phyloP scores from a whole-genome alignment of 2,113 vertebrate species.

The Siniperca knerii region DNA sequence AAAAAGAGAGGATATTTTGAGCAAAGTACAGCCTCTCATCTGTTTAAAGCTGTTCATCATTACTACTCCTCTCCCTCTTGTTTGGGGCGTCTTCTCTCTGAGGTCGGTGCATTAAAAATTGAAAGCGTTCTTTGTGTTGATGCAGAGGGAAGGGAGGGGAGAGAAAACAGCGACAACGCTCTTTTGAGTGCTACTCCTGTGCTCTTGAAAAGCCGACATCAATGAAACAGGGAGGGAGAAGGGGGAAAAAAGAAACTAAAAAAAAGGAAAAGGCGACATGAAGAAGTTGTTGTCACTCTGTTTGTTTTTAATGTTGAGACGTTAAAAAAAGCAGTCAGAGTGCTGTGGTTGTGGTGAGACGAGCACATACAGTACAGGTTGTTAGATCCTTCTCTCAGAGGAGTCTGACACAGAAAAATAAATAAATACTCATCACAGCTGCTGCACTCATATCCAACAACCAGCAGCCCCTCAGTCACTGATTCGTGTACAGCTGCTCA shows the following conservation, averaged over 20 bases:
- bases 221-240: slow-evolving; percentile 34
- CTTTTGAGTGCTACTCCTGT: slow-evolving; percentile 63
- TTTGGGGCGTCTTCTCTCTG: slow-evolving; percentile 60
- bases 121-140: slow-evolving; percentile 70
- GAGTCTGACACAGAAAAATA: slow-evolving; percentile 49
- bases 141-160: slow-evolving; percentile 27
- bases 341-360: slow-evolving; percentile 47
- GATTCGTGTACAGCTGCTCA: slow-evolving; percentile 17
- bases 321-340: slow-evolving; percentile 59
- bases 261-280: slow-evolving; percentile 45
- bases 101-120: slow-evolving; percentile 72
- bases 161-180: slow-evolving; percentile 33
- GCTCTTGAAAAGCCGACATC: slow-evolving; percentile 71
- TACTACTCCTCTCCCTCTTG: slow-evolving; percentile 58
- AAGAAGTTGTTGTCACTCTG: slow-evolving; percentile 68
- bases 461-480: slow-evolving; percentile 17
- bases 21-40: slow-evolving; percentile 57
- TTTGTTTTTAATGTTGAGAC: slow-evolving; percentile 70
- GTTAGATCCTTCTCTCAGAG: slow-evolving; percentile 63
- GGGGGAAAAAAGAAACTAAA: no score
- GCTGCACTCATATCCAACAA: slow-evolving; percentile 15
- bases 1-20: slow-evolving; percentile 51
- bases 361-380: slow-evolving; percentile 59
- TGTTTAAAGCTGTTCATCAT: slow-evolving; percentile 63
- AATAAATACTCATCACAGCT: slow-evolving; percentile 38